Evolutionary conservation across 2,797 vertebrate genomes (phyloP), one percentile per base, ranked within the genome.

Genomic region (Eidolon dupreanum): DNA sequence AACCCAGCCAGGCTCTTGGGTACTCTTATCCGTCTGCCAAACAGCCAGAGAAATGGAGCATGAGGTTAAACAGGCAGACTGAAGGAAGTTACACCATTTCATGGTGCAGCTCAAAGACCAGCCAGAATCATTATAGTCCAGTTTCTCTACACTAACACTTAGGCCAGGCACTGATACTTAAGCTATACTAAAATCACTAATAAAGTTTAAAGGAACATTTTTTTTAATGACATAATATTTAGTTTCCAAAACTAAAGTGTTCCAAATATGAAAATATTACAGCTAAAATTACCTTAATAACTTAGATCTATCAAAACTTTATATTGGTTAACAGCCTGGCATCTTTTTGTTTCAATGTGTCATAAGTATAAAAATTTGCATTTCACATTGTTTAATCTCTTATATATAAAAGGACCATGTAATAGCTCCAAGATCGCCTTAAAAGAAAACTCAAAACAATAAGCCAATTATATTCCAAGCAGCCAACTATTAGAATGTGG

Each of bases 401-500:
- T 92, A 20, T 22, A 36, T 53, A 68, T 22, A 49, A 75, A 96
- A 95, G 24, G 33, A 87, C 33, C 22, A 16, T 31, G 20, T 5
- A 75, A 84, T 43, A 38, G 70, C 55, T 94, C 51, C 51, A 68
- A 90, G 83, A 87, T 26, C 24, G 57, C 75, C 31, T 95, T 74
- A 73, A 81, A 90, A 84, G 86, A 90, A 88, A 81, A 61, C 26
- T 71, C 17, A 79, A 74, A 68, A 70, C 57, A 75, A 68, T 88
- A 91, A 90, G 78, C 79, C 90, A 88, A 96, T 38, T 77, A 53
- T 1, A 61, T 2, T 17, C 55, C 70, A 82, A 81, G 75, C 57
- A 84, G 92, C 22, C 57, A 88, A 43, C n/a, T 63, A 57, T 53
- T 43, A 84, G 33, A 57, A 85, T 31, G 20, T 0, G 0, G 73